Evolutionary conservation across 1,140 invertebrate species (phyloP), one percentile per base, ranked within the genome.

Genomic region (Bombus vancouverensis): DNA sequence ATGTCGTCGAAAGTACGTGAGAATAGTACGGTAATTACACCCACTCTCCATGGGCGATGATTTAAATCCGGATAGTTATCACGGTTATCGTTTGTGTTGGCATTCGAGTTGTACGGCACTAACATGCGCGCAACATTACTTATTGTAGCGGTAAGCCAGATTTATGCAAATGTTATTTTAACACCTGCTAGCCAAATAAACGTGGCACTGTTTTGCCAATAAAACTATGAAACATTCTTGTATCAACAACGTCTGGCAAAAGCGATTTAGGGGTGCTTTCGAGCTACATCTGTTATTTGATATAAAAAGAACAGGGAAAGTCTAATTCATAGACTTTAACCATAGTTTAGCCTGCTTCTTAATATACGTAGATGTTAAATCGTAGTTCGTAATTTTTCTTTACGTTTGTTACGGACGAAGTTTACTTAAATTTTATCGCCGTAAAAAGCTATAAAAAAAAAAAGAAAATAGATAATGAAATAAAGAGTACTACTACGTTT

Each of bases 21-120:
- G 74, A 66, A 88, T 88, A 80, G 81, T 86, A 90, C 80, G 81
- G 87, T 87, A 90, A 91, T 91, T 88, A 90, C 78, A 80, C 78
- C 78, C 73, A 80, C 83, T 83, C 83, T 62, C 77, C 39, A 42
- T 79, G 73, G 83, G 74, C 62, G 76, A 81, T 88, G 88, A 70
- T 89, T 90, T 90, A 88, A 57, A 68, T 80, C 83, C 59, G 42
- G 37, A 76, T 81, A 73, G 57, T 86, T 85, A 89, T 84, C 66
- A 62, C 79, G 88, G 83, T 87, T 81, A 88, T 88, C 87, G 76
- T 84, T 66, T 66, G 32, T 44, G 71, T 39, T 84, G 74, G 66
- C 32, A 2, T 73, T 12, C 62, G 44, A n/a, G 32, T 44, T 62
- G 70, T 71, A 62, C 75, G n/a, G 47, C 34, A n/a, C 37, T 18